Percentiles rank a stretch among this genome's conserved stretches.
These are phyloP conservation scores for Sialia sialis DNA, from an alignment of 2,113 vertebrate species.

Conservation along the genomic window DNA sequence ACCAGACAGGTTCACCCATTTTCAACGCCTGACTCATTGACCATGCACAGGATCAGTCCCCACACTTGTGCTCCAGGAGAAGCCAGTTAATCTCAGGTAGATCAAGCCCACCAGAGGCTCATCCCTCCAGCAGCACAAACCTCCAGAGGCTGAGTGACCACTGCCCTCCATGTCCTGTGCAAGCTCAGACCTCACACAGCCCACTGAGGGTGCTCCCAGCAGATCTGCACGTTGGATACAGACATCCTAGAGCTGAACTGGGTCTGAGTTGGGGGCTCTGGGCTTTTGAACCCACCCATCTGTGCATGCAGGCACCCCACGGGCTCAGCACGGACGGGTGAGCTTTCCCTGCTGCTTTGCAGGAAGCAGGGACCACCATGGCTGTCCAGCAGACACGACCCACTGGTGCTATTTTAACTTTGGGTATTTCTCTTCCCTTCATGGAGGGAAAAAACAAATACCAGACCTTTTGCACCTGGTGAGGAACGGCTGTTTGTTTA, in stretches of 20 bases:
- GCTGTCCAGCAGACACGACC: background rate
- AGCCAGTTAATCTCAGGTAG: background rate
- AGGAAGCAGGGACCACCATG: background rate
- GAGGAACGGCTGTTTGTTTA: slow-evolving; percentile 38
- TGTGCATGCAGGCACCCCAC: background rate
- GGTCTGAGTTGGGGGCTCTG: background rate
- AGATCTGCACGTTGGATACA: background rate
- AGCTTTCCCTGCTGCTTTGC: background rate
- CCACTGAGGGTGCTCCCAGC: background rate
- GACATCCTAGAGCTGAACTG: background rate
- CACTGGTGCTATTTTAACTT: background rate
- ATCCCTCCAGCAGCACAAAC: background rate
- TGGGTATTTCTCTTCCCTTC: slow-evolving; percentile 27
- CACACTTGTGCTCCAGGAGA: background rate
- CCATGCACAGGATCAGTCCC: background rate
- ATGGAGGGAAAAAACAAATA: background rate
- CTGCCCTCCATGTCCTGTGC: background rate
- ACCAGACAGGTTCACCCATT: background rate
- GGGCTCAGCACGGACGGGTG: accelerated
- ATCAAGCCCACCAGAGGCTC: background rate
- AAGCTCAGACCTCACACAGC: background rate
- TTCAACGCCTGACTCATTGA: background rate
- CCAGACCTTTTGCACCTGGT: slow-evolving; percentile 44
- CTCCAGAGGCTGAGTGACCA: background rate
- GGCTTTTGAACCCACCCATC: background rate